Percentiles rank a stretch among this genome's conserved stretches.
Evolutionary conservation across 2,888 invertebrate genomes (phyloP).

Genomic region (Lithophane socia): DNA sequence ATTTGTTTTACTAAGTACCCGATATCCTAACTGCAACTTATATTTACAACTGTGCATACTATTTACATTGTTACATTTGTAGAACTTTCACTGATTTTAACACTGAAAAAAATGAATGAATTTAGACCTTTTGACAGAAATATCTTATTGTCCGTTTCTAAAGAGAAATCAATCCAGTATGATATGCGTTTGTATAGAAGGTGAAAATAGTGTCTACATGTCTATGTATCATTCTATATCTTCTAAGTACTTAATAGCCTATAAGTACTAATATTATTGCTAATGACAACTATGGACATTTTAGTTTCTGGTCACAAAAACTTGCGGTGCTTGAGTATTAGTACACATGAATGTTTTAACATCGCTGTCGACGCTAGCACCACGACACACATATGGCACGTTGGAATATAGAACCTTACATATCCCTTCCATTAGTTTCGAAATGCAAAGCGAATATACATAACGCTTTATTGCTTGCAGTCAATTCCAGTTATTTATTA

Average conservation of each 20-base stretch:
- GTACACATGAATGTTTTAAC: conserved; percentile 56
- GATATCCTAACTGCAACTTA: conserved; percentile 54
- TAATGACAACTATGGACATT: conserved; percentile 69
- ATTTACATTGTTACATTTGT: conserved; percentile 69
- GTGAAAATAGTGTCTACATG: conserved; percentile 45
- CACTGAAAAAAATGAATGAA: conserved; percentile 41
- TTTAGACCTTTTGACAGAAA: conserved; percentile 60
- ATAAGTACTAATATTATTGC: conserved; percentile 80
- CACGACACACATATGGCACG: conserved; percentile 81
- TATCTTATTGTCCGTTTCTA: conserved; percentile 69
- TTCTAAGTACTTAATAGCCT: conserved; percentile 76
- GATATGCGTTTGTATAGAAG: conserved; percentile 59
- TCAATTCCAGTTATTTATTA: conserved; percentile 76
- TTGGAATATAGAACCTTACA: conserved; percentile 75
- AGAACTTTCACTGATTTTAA: conserved; percentile 34
- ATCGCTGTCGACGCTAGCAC: conserved; percentile 74
- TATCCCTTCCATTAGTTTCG: conserved; percentile 64
- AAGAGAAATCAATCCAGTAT: conserved; percentile 50
- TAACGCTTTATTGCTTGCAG: conserved; percentile 78
- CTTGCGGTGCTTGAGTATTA: conserved; percentile 67
- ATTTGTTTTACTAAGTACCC: conserved; percentile 39
- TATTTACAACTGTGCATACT: conserved; percentile 70
- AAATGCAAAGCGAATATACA: conserved; percentile 73
- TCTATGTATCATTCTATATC: conserved; percentile 50
- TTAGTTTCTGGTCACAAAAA: conserved; percentile 55